These are phyloP conservation scores for Cosmopolites sordidus DNA, from an alignment of 2,888 invertebrate genomes.

Conservation along the genomic window DNA sequence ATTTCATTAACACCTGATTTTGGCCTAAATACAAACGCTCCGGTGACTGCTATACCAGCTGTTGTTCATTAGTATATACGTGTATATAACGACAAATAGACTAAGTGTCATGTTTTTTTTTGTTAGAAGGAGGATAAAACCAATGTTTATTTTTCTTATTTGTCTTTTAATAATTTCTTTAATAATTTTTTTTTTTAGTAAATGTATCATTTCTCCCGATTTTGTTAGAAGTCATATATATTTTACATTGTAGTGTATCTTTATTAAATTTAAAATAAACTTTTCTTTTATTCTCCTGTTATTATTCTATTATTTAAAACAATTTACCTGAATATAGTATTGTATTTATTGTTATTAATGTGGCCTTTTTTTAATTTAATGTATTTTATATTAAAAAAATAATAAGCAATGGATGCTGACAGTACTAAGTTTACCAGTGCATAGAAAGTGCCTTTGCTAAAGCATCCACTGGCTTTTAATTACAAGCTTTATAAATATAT, in stretches of 20 bases:
- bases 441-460: constrained; percentile 26
- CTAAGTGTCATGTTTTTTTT: constrained; percentile 20
- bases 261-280: constrained; percentile 5
- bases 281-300: constrained; percentile 8
- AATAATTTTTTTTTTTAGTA: too few relatives aligned
- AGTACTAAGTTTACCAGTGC: constrained; percentile 28
- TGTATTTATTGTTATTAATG: constrained; percentile 37
- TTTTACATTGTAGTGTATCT: neutral
- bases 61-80: constrained; percentile 45
- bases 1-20: neutral
- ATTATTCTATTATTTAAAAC: constrained; percentile 23
- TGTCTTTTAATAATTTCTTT: neutral
- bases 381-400: constrained; percentile 29
- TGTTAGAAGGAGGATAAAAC: constrained; percentile 9
- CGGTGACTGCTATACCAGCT: constrained; percentile 24
- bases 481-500: constrained; percentile 37
- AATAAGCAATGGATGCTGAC: constrained; percentile 29
- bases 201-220: too few relatives aligned
- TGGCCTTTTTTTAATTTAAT: constrained; percentile 30
- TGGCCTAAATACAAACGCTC: constrained; percentile 3
- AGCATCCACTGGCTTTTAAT: constrained; percentile 33
- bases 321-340: constrained; percentile 38
- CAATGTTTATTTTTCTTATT: neutral
- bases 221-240: too few relatives aligned
- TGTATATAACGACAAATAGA: constrained; percentile 33